These are phyloP conservation scores for Dreissena rostriformis DNA, from an alignment of 1,140 invertebrate species.

Conservation along the genomic window DNA sequence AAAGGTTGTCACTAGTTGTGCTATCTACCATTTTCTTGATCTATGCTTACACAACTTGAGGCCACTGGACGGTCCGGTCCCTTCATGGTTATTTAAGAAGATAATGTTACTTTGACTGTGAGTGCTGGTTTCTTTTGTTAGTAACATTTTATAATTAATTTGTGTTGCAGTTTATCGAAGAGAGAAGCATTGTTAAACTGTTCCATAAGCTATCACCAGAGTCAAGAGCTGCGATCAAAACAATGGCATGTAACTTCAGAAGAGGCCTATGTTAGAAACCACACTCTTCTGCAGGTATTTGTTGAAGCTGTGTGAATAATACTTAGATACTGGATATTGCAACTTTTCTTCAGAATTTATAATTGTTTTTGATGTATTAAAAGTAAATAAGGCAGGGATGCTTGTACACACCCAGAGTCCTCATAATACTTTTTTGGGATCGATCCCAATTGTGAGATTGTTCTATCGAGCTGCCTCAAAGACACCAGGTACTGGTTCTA, in stretches of 20 bases:
- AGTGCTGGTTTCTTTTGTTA: not conserved
- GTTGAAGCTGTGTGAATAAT: not conserved
- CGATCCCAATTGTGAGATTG: not conserved
- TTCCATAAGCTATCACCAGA: constrained; percentile 47
- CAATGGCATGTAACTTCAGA: constrained; percentile 7
- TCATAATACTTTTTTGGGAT: not conserved
- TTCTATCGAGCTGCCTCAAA: not conserved
- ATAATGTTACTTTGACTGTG: no score
- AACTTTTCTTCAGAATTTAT: not conserved
- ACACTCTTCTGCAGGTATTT: constrained; percentile 34
- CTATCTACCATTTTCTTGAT: no score
- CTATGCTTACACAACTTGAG: no score
- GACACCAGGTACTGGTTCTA: no score
- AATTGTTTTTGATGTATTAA: not conserved
- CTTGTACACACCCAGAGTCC: not conserved
- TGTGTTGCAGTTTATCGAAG: constrained; percentile 32
- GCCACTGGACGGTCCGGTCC: no score
- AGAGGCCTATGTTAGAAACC: constrained; percentile 36
- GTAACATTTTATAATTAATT: not conserved
- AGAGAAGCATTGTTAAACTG: constrained; percentile 39
- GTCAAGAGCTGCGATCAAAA: constrained; percentile 8
- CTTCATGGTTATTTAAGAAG: no score
- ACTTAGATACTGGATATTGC: not conserved
- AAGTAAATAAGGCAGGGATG: not conserved
- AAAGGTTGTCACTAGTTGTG: no score